Evolutionary conservation across 2,888 invertebrate species (phyloP), one percentile per base, ranked within the genome.

Genomic region (Papilio gigon): DNA sequence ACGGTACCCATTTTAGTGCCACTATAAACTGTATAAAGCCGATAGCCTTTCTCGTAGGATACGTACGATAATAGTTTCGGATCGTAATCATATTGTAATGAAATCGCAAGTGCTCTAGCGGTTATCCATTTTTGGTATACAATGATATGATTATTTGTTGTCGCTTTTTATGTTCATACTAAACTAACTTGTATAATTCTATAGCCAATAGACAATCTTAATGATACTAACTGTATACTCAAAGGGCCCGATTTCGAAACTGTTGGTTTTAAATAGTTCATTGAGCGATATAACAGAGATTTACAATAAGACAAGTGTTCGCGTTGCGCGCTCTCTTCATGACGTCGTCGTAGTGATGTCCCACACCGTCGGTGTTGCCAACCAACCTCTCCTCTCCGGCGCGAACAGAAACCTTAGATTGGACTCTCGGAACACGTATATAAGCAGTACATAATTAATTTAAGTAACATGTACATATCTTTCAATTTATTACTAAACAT

Each of bases 21-120:
- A 84, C 86, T 87, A 88, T 86, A 85, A 77, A 85, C 73, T 74
- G 75, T 77, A 74, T 71, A 79, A 83, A 83, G 83, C 80, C 77
- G 89, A 90, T 90, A 90, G 89, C 90, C 90, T 79, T 88, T 78
- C 84, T 76, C 75, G 87, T 79, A 79, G 76, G 82, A 82, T 81
- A 84, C 81, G 80, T 82, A 86, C 85, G 88, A 88, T 88, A 89
- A 88, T 88, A 82, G 86, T 73, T 78, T 77, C 69, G 84, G 85
- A 90, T 90, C 84, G 82, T 78, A 81, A 90, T 90, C 90, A 81
- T 82, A 86, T 82, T 81, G 77, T 76, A 89, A 88, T 82, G 89
- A 90, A 90, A 90, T 85, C 83, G 88, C 84, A 88, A 89, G 88
- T 87, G 82, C 47, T 50, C 37, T n/a, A 22, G 33, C 65, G 35